phyloP scores from a whole-genome alignment of 2,888 invertebrate genomes.

The Lobophora halterata region DNA sequence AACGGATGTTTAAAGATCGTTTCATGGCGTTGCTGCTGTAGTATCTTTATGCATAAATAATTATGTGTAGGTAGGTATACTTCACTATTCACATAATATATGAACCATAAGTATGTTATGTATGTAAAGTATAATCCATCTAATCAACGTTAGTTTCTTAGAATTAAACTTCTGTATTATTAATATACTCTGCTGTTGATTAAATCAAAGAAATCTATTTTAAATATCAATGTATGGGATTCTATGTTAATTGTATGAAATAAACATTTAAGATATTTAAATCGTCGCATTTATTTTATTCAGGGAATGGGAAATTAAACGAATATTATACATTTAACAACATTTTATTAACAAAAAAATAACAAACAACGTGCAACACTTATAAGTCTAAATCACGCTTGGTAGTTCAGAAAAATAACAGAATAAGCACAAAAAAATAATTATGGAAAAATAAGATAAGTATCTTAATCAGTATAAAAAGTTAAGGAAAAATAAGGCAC shows the following conservation, averaged over 20 bases:
- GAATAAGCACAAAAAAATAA: constrained; percentile 1
- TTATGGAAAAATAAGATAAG: no score
- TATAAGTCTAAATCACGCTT: constrained; percentile 53
- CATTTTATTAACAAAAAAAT: constrained; percentile 48
- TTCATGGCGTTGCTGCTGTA: no score
- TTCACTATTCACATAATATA: constrained; percentile 23
- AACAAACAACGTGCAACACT: constrained; percentile 39
- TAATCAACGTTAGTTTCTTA: constrained; percentile 28
- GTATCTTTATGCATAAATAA: no score
- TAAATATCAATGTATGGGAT: constrained; percentile 76
- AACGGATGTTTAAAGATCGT: no score
- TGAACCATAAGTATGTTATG: constrained; percentile 1
- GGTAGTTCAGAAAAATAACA: constrained; percentile 41
- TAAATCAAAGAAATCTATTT: constrained; percentile 73
- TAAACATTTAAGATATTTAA: constrained; percentile 52
- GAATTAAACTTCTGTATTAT: constrained; percentile 34
- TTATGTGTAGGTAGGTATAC: constrained; percentile 32
- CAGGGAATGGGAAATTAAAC: constrained; percentile 31
- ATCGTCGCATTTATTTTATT: constrained; percentile 22
- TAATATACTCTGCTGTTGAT: constrained; percentile 57
- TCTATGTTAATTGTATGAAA: constrained; percentile 74
- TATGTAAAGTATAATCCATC: constrained; percentile 10
- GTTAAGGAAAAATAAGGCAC: no score
- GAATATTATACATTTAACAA: constrained; percentile 39
- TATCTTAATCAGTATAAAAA: no score